Base-by-base conservation (phyloP, 2,797 vertebrate genomes). In the Limnodromus scolopaceus region DNA sequence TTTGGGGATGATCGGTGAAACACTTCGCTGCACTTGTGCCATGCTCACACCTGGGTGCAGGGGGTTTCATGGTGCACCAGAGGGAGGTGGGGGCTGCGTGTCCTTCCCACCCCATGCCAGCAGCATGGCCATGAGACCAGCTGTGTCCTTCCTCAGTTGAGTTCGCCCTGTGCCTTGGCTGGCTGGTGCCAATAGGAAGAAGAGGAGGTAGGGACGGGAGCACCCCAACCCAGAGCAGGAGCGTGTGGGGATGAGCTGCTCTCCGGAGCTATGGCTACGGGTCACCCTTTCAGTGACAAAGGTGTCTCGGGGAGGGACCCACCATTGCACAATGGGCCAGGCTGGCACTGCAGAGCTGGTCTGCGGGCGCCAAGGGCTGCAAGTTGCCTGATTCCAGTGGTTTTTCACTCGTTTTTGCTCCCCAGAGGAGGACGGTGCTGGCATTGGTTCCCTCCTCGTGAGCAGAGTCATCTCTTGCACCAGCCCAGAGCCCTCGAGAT, bases 291-390 rank as follows among this genome's bases (percentile, higher is more conserved):
- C 20, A 8, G 39, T 36, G 34, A 32, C 69, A 48, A 11, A 17
- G 5, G 17, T 16, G 20, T 19, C 36, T 14, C 2, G 0, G 15
- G 53, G 49, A 39, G 57, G 20, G 32, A 36, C n/a, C 34, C 6
- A 7, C 43, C 34, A 4, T 11, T 2, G 0, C 11, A 6, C 1
- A 0, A 8, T 1, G 70, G 18, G 48, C 41, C 46, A 9, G 34
- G 32, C 70, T 76, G 70, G 48, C n/a, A 55, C 43, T 1, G 2
- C 57, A 53, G 25, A 28, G 36, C 54, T 1, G 3, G 32, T 30
- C 43, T 1, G 0, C 0, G 1, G 16, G 45, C 2, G 0, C 34
- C 3, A 0, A 14, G 18, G 19, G 38, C 53, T 63, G 19, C 32
- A 13, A 30, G 43, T 28, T 48, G 54, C 58, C 69, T 4, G 15